Percentiles rank a stretch among this genome's conserved stretches.
Evolutionary conservation across 2,888 invertebrate species (phyloP).

Genomic region (Allolobophora icterica): DNA sequence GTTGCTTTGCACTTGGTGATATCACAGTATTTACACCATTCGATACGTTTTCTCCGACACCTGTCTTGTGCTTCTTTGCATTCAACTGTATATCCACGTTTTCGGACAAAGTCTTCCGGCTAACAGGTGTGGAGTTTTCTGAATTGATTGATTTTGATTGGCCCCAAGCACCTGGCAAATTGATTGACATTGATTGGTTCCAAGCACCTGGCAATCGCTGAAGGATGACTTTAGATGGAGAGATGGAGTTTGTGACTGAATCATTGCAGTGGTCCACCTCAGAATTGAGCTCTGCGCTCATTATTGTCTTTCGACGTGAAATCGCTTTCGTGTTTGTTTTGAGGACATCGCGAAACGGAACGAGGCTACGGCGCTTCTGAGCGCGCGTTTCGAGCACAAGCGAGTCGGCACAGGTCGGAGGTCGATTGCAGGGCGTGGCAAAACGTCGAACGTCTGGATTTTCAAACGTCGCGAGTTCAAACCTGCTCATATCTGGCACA

Average conservation of each 20-base stretch:
- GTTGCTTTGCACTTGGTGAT: too few species aligned
- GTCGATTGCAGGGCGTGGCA: neutral
- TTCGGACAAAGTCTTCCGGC: neutral
- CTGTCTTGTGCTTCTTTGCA: neutral
- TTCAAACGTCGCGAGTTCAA: neutral
- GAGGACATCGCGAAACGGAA: neutral
- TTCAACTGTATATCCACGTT: neutral
- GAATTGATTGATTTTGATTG: neutral
- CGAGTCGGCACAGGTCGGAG: neutral
- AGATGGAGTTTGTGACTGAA: neutral
- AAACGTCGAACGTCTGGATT: neutral
- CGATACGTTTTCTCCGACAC: too few species aligned
- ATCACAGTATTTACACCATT: too few species aligned
- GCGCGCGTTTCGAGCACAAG: neutral
- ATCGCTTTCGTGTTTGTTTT: neutral
- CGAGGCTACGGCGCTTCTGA: neutral
- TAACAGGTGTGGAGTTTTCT: neutral
- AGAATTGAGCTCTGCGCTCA: neutral
- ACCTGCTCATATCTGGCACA: neutral
- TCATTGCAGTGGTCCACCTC: neutral
- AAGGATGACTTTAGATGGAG: neutral
- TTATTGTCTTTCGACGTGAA: neutral
- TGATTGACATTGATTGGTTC: too few species aligned
- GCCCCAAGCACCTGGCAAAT: neutral
- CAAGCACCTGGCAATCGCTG: neutral